A percentile compares a stretch with the other conserved stretches of the same genome.
These are phyloP conservation scores for Epinotia bilunana DNA, from an alignment of 2,888 invertebrate species.

Conservation along the genomic window DNA sequence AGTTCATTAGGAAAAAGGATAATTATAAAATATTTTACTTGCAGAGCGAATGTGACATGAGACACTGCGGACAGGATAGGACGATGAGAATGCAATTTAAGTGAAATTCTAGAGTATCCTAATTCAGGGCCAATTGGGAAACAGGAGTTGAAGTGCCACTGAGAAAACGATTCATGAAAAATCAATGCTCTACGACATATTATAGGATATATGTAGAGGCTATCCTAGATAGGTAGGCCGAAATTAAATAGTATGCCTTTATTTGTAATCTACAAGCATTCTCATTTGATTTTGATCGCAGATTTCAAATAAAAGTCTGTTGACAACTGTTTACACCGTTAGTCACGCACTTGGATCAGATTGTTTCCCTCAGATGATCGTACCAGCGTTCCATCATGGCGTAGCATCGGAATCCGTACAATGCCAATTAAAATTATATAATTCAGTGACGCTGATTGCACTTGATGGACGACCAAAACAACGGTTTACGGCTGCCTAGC, in stretches of 20 bases:
- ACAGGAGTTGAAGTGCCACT: too few relatives aligned
- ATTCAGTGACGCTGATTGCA: constrained; percentile 53
- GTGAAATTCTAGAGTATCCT: not conserved
- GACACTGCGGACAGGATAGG: not conserved
- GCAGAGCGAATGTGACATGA: not conserved
- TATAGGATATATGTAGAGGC: not conserved
- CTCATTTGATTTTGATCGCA: not conserved
- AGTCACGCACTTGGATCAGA: not conserved
- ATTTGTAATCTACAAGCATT: not conserved
- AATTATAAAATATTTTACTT: too few relatives aligned
- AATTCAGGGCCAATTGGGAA: not conserved
- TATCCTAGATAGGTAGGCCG: not conserved
- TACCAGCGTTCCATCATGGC: constrained; percentile 45
- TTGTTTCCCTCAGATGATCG: constrained; percentile 15
- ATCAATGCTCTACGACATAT: not conserved
- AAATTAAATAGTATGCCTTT: not conserved
- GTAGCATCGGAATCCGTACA: constrained; percentile 50
- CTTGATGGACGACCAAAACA: constrained; percentile 67
- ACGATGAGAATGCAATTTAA: not conserved
- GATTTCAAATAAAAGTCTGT: not conserved
- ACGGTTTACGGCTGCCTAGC: constrained; percentile 59
- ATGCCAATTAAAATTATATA: constrained; percentile 71
- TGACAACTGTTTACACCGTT: not conserved
- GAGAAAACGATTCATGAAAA: too few relatives aligned
- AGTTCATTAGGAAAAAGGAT: too few relatives aligned